Evolutionary conservation across 2,797 vertebrate genomes (phyloP).

Genomic region (Trichosurus vulpecula): DNA sequence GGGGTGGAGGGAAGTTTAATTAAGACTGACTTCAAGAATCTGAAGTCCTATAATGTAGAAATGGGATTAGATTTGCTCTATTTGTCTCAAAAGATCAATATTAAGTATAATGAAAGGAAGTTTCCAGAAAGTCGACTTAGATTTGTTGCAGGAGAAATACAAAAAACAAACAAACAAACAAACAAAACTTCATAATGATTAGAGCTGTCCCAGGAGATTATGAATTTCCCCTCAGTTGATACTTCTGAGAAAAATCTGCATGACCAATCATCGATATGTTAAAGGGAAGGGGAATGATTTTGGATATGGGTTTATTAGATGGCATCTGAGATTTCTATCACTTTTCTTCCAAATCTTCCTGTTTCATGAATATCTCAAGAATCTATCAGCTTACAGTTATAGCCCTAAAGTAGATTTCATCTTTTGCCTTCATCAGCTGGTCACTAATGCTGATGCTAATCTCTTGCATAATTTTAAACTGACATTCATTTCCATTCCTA

Average conservation of each 20-base stretch:
- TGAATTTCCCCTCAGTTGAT: background rate
- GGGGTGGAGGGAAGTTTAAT: background rate
- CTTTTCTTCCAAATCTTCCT: background rate
- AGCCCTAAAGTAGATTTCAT: background rate
- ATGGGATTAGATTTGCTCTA: background rate
- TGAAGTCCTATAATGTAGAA: background rate
- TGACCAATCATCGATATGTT: background rate
- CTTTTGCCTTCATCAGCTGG: background rate
- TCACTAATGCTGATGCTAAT: slow-evolving; percentile 10
- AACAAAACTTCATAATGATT: background rate
- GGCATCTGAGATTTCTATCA: background rate
- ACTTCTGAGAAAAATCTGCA: background rate
- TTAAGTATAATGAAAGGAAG: background rate
- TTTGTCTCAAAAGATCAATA: background rate
- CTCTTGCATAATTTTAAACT: slow-evolving; percentile 56
- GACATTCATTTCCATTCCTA: slow-evolving; percentile 64
- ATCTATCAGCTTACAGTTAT: background rate
- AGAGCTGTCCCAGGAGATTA: background rate
- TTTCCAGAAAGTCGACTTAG: background rate
- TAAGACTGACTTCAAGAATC: background rate
- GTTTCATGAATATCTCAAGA: background rate
- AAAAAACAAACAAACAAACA: background rate
- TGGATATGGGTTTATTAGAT: background rate
- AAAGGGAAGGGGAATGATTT: background rate
- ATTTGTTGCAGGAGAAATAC: background rate